Conservation (phyloP, 2,113 vertebrate species). For the Tenrec ecaudatus region DNA sequence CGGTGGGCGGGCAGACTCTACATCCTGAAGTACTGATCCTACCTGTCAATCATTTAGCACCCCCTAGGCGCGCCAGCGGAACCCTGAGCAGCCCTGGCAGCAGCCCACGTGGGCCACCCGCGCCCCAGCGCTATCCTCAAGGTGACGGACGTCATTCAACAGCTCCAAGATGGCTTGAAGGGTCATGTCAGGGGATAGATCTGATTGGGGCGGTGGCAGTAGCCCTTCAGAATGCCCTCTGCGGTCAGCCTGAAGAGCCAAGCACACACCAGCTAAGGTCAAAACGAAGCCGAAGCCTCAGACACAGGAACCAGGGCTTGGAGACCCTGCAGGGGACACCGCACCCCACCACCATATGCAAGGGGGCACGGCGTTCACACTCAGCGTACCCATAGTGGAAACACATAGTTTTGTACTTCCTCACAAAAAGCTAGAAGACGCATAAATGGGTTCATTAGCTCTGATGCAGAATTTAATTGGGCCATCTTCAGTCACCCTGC, state of each 20-base stretch:
- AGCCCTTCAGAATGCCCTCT: neutral
- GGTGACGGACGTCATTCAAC: neutral
- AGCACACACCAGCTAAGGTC: neutral
- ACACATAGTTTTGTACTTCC: constrained; percentile 68
- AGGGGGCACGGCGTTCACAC: neutral
- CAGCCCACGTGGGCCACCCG: too few relatives aligned
- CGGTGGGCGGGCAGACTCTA: constrained; percentile 37
- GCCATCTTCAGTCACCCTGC: constrained; percentile 83
- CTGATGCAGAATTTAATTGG: constrained; percentile 88
- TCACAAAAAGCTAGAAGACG: constrained; percentile 82
- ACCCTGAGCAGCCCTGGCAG: neutral
- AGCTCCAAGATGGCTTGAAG: neutral
- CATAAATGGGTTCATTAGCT: constrained; percentile 88
- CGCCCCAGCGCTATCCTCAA: neutral
- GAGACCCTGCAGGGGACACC: neutral
- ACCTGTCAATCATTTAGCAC: constrained; percentile 74
- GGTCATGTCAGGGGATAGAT: neutral
- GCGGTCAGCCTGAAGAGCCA: neutral
- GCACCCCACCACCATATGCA: neutral
- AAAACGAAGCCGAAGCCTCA: neutral
- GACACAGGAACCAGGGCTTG: constrained; percentile 21
- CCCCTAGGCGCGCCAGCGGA: neutral
- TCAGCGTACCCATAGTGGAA: constrained; percentile 60
- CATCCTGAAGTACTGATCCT: constrained; percentile 39
- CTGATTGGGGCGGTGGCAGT: neutral